Conservation (phyloP, 2,888 invertebrate species). For the Elysia crispata region DNA sequence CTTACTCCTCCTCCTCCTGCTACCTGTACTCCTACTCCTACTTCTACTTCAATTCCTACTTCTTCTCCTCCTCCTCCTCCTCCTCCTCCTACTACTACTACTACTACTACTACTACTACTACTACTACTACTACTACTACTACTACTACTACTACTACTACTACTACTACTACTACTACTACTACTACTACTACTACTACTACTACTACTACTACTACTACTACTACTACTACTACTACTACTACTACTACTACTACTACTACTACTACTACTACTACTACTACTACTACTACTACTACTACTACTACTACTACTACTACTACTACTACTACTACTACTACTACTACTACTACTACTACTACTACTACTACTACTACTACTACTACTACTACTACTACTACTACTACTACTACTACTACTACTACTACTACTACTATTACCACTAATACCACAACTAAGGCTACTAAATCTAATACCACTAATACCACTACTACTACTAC, state of each 20-base stretch:
- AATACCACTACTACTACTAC: too few species aligned
- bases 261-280: conserved; percentile 9
- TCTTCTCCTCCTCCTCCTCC: too few species aligned
- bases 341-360: not conserved
- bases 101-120: not conserved
- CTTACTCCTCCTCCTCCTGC: not conserved
- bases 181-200: not conserved
- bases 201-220: not conserved
- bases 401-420: not conserved
- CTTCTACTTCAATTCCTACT: too few species aligned
- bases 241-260: conserved; percentile 9
- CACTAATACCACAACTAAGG: too few species aligned
- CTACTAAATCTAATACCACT: too few species aligned
- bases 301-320: not conserved
- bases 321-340: not conserved
- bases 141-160: conserved; percentile 9
- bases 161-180: conserved; percentile 4
- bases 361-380: conserved; percentile 9
- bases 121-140: conserved; percentile 1
- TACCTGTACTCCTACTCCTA: too few species aligned
- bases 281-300: conserved; percentile 1
- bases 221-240: conserved; percentile 1
- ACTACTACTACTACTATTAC: conserved; percentile 1
- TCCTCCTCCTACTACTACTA: too few species aligned
- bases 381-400: not conserved